Base-by-base conservation (phyloP, 1,140 invertebrate species). In the Adelges cooleyi region DNA sequence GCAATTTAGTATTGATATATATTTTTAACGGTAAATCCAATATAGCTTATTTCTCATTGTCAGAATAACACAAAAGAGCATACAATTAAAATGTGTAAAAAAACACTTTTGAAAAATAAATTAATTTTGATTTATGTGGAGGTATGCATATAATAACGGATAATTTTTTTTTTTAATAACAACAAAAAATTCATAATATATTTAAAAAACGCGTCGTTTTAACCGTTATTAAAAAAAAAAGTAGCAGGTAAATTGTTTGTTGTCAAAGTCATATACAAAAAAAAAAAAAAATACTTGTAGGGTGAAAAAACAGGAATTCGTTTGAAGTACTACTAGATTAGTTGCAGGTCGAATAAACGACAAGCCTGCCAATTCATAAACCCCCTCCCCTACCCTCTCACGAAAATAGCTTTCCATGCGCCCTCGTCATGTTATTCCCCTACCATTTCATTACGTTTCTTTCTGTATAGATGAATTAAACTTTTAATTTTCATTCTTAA, bases 401-500 rank as follows among this genome's bases (percentile, higher is more conserved):
- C 11, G 22, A 62, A 62, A 62, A 62, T 48, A 48, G 42, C 42
- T 48, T 48, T 62, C 13, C 40, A 48, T 33, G 29, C 38, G 36
- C n/a, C 40, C 17, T 13, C 11, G 8, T 13, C 25, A 15, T 48
- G 11, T 11, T 11, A 46, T 62, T 48, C 17, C 9, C 56, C 18
- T 62, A 17, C 56, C 56, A 46, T 62, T 62, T 62, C 56, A 62
- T 62, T 62, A 48, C 40, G 22, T 62, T 62, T 62, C 40, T 62
- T 46, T 62, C 56, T 62, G 44, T 48, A 62, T 18, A 20, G 56
- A 40, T 48, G 42, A 62, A 62, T 62, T 62, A 62, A 62, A 62
- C 56, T 62, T 62, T 62, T 62, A 62, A 62, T 62, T 62, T 62
- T 62, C 56, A 33, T 62, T 62, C 56, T 62, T 62, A 62, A 62